These are phyloP conservation scores for Oncorhynchus clarkii DNA, from an alignment of 2,113 vertebrate genomes.

Conservation along the genomic window DNA sequence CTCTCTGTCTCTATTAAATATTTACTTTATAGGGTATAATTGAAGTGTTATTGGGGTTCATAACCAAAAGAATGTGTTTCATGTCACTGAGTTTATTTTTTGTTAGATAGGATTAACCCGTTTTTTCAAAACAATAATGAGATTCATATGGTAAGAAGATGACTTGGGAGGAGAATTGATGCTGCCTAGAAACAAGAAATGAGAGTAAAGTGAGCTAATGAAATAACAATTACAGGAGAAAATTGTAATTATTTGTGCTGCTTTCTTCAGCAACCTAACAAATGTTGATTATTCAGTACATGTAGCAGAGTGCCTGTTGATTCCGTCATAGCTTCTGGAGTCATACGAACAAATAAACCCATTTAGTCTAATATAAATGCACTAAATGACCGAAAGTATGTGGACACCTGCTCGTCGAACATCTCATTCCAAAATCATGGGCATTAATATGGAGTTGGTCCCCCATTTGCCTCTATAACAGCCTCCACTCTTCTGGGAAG, in stretches of 20 bases:
- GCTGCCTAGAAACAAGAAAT: background rate
- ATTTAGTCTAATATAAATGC: constrained; percentile 20
- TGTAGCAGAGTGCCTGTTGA: background rate
- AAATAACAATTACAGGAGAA: background rate
- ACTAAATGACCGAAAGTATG: too few relatives aligned
- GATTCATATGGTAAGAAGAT: background rate
- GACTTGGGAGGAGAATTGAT: background rate
- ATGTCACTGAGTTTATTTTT: too few relatives aligned
- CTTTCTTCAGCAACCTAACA: background rate
- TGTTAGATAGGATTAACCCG: too few relatives aligned
- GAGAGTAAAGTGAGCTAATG: background rate
- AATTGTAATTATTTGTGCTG: background rate
- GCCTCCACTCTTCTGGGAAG: too few relatives aligned
- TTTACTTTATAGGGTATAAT: too few relatives aligned
- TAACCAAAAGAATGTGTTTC: too few relatives aligned
- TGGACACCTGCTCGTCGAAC: too few relatives aligned
- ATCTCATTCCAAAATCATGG: too few relatives aligned
- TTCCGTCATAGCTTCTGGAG: background rate
- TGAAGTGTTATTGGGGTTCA: too few relatives aligned
- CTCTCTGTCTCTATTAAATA: too few relatives aligned
- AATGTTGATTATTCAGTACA: background rate
- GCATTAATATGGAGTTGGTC: too few relatives aligned
- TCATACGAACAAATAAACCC: background rate
- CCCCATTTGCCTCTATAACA: too few relatives aligned
- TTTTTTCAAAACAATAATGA: background rate